phyloP scores from a whole-genome alignment of 2,113 vertebrate genomes.

The Odocoileus virginianus region DNA sequence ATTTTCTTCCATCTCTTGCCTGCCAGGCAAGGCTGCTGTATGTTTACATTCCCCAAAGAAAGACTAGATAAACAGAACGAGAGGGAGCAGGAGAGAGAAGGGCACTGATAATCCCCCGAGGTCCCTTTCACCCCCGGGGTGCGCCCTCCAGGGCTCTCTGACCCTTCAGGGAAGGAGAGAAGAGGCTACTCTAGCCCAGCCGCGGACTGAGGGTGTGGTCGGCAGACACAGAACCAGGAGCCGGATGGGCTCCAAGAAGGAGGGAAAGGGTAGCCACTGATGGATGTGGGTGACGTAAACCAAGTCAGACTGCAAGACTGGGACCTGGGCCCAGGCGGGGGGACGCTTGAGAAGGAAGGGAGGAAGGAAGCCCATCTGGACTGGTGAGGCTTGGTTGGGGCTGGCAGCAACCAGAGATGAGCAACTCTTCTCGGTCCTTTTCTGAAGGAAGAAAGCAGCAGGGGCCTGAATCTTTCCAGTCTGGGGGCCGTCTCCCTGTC shows the following conservation, averaged over 20 bases:
- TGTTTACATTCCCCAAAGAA: neutral
- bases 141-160: neutral
- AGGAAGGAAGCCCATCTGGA: neutral
- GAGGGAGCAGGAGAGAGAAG: neutral
- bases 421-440: neutral
- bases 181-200: neutral
- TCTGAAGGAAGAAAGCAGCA: neutral
- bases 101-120: neutral
- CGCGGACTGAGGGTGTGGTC: neutral
- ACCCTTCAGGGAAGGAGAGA: neutral
- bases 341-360: neutral
- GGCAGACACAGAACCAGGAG: neutral
- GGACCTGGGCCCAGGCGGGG: too few relatives aligned
- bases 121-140: neutral
- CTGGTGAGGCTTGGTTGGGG: neutral
- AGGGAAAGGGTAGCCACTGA: neutral
- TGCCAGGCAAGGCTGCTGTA: neutral
- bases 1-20: neutral
- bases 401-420: neutral
- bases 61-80: neutral
- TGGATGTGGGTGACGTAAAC: neutral
- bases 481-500: neutral
- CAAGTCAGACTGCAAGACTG: neutral
- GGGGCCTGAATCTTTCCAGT: neutral
- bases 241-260: neutral